phyloP scores from a whole-genome alignment of 2,113 vertebrate species.

The Ranitomeya variabilis region DNA sequence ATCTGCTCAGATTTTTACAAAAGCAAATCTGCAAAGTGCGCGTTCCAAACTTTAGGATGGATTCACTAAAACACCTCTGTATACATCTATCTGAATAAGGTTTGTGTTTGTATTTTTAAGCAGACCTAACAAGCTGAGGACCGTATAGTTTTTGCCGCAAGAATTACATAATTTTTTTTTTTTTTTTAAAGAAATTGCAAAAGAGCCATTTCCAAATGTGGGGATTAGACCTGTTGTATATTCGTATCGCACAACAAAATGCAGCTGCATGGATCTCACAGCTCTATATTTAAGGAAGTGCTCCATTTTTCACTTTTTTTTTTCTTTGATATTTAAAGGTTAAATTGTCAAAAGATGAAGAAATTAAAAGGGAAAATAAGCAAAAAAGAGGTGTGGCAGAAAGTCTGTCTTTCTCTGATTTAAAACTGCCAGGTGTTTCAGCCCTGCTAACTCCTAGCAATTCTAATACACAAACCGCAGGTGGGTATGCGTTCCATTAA shows the following conservation, averaged over 20 bases:
- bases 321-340: background rate
- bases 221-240: too few relatives aligned
- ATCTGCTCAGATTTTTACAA: too few relatives aligned
- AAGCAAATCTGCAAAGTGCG: too few relatives aligned
- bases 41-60: too few relatives aligned
- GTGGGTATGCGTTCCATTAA: background rate
- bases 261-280: background rate
- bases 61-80: too few relatives aligned
- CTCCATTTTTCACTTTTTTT: background rate
- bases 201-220: too few relatives aligned
- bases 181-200: too few relatives aligned
- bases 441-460: constrained; percentile 47
- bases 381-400: background rate
- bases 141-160: too few relatives aligned
- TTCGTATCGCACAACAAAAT: background rate
- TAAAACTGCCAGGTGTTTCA: constrained; percentile 41
- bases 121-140: too few relatives aligned
- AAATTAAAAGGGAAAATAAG: background rate
- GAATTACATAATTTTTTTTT: too few relatives aligned
- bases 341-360: background rate
- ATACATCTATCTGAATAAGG: too few relatives aligned
- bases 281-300: background rate
- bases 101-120: too few relatives aligned
- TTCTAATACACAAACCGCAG: constrained; percentile 11
- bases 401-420: constrained; percentile 15